These are phyloP conservation scores for Zaprionus taronus DNA, from an alignment of 1,140 invertebrate genomes.

Conservation along the genomic window DNA sequence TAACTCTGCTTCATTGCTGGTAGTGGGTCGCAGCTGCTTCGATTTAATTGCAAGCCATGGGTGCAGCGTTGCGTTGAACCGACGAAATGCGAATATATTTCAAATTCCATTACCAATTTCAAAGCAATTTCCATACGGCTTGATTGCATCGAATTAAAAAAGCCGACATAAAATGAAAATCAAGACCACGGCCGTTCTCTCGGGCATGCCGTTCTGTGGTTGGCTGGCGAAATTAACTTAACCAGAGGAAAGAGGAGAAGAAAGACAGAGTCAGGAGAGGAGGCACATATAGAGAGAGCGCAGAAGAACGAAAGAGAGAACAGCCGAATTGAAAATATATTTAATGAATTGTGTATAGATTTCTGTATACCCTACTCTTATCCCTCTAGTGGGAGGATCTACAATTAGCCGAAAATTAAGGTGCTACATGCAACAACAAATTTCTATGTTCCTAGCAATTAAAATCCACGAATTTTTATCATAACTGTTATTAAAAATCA, in stretches of 20 bases:
- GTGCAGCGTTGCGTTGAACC: conserved; percentile 31
- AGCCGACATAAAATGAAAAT: conserved; percentile 54
- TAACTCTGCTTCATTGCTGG: background rate
- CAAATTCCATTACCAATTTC: conserved; percentile 66
- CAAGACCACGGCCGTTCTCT: conserved; percentile 31
- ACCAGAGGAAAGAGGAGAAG: background rate
- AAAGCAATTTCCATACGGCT: conserved; percentile 67
- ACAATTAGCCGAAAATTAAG: background rate
- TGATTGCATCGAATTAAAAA: conserved; percentile 68
- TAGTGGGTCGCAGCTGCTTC: conserved; percentile 43
- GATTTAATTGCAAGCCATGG: conserved; percentile 38
- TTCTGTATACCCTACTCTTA: background rate
- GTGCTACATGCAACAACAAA: background rate
- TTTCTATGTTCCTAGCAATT: background rate
- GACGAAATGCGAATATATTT: conserved; percentile 53
- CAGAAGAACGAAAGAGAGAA: background rate
- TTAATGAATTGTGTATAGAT: conserved; percentile 23
- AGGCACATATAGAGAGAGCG: background rate
- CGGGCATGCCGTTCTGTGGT: conserved; percentile 10
- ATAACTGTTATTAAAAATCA: background rate
- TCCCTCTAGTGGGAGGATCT: background rate
- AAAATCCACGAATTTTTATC: background rate
- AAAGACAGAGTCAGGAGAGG: background rate
- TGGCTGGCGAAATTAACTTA: conserved; percentile 32
- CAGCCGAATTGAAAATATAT: conserved; percentile 10